phyloP scores from a whole-genome alignment of 2,888 invertebrate genomes.

The Metopia argyrocephala region DNA sequence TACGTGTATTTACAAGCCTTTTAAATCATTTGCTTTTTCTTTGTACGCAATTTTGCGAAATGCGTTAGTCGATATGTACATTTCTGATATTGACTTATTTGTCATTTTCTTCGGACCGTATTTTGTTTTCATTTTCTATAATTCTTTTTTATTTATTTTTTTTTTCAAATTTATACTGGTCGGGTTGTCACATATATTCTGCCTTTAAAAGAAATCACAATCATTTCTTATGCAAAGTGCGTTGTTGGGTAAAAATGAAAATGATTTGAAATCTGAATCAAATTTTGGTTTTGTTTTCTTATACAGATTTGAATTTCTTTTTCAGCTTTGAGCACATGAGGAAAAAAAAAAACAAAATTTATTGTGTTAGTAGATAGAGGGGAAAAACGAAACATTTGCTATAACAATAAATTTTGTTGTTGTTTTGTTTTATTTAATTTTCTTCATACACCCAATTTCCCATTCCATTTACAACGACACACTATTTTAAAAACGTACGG shows the following conservation, averaged over 20 bases:
- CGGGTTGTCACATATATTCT: not conserved
- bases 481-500: too few relatives aligned
- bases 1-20: not conserved
- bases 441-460: slow-evolving; percentile 1
- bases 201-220: not conserved
- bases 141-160: not conserved
- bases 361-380: not conserved
- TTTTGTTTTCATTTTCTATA: not conserved
- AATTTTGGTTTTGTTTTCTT: not conserved
- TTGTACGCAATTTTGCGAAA: too few relatives aligned
- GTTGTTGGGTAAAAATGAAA: slow-evolving; percentile 12
- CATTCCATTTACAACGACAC: not conserved
- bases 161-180: not conserved
- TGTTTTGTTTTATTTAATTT: slow-evolving; percentile 19
- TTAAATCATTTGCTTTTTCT: too few relatives aligned
- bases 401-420: slow-evolving; percentile 28
- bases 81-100: slow-evolving; percentile 12
- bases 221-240: slow-evolving; percentile 31
- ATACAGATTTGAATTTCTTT: not conserved
- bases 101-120: slow-evolving; percentile 10
- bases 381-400: slow-evolving; percentile 18
- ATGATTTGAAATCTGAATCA: slow-evolving; percentile 8
- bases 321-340: not conserved
- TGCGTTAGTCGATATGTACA: too few relatives aligned
- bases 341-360: too few relatives aligned